A percentile compares a stretch with the other conserved stretches of the same genome.
phyloP scores from a whole-genome alignment of 2,797 vertebrate genomes.

The Thaleichthys pacificus region DNA sequence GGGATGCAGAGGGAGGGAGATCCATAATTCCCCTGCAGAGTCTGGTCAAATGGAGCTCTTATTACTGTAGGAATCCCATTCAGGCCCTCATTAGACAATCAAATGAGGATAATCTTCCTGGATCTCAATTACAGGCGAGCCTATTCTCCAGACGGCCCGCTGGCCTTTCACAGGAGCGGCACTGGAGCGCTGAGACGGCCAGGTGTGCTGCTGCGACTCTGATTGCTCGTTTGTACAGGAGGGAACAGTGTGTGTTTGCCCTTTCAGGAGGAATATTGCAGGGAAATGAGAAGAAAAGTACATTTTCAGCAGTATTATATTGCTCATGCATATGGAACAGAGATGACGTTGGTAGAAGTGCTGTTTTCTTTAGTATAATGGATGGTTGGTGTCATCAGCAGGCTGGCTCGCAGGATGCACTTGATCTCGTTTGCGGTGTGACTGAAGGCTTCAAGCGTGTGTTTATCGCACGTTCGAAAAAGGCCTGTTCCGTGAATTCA shows the following conservation, averaged over 20 bases:
- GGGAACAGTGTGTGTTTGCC: conserved; percentile 52
- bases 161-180: conserved; percentile 55
- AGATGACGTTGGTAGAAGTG: conserved; percentile 35
- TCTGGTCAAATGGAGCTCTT: conserved; percentile 58
- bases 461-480: neutral
- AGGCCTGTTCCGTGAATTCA: too few relatives aligned
- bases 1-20: too few relatives aligned
- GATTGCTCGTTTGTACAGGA: conserved; percentile 53
- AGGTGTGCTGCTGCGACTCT: conserved; percentile 56
- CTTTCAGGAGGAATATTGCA: conserved; percentile 44
- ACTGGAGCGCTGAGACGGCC: conserved; percentile 17
- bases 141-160: conserved; percentile 61
- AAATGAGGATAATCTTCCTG: conserved; percentile 71
- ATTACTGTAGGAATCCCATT: conserved; percentile 68
- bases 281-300: conserved; percentile 41
- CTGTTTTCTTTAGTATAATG: conserved; percentile 12
- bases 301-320: conserved; percentile 20
- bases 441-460: neutral
- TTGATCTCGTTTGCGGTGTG: neutral
- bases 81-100: conserved; percentile 73
- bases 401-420: conserved; percentile 18
- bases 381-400: too few relatives aligned
- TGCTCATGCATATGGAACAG: conserved; percentile 29
- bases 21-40: conserved; percentile 35
- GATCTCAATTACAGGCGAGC: conserved; percentile 68